Percentiles rank a stretch among this genome's conserved stretches.
phyloP scores from a whole-genome alignment of 2,888 invertebrate species.

The Amphiduros pacificus region DNA sequence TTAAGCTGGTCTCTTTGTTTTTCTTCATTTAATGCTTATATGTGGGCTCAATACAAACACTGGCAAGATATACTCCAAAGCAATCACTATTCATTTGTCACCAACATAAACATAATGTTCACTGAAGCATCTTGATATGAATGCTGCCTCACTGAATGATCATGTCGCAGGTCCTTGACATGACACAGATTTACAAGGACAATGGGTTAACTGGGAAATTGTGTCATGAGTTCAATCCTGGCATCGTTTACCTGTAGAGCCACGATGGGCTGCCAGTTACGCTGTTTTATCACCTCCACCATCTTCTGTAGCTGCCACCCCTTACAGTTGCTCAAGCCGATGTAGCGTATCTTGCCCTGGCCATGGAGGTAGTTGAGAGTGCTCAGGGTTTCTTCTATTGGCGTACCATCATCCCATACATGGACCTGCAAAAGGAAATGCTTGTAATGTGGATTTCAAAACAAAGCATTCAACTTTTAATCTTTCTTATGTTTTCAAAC shows the following conservation, averaged over 20 bases:
- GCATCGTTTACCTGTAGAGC: constrained; percentile 20
- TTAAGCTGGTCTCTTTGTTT: too few species aligned
- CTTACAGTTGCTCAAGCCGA: constrained; percentile 46
- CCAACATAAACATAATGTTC: background rate
- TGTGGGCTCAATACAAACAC: too few species aligned
- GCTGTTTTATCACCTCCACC: constrained; percentile 31
- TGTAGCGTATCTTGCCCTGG: constrained; percentile 49
- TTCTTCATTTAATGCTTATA: too few species aligned
- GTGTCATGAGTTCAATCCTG: too few species aligned
- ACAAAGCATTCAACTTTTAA: too few species aligned
- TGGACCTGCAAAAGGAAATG: constrained; percentile 39
- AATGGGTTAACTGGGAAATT: too few species aligned
- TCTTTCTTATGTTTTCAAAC: too few species aligned
- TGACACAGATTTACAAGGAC: too few species aligned
- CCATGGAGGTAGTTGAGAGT: constrained; percentile 48
- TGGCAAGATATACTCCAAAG: too few species aligned
- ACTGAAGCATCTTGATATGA: background rate
- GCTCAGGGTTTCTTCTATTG: constrained; percentile 47
- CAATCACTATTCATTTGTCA: too few species aligned
- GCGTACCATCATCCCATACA: constrained; percentile 44
- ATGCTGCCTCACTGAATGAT: background rate
- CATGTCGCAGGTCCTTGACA: background rate
- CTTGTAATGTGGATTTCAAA: too few species aligned
- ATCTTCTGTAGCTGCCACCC: constrained; percentile 54
- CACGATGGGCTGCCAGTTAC: constrained; percentile 7